Evolutionary conservation across 1,140 invertebrate species (phyloP), one percentile per base, ranked within the genome.

Genomic region (Wiebesia pumilae): DNA sequence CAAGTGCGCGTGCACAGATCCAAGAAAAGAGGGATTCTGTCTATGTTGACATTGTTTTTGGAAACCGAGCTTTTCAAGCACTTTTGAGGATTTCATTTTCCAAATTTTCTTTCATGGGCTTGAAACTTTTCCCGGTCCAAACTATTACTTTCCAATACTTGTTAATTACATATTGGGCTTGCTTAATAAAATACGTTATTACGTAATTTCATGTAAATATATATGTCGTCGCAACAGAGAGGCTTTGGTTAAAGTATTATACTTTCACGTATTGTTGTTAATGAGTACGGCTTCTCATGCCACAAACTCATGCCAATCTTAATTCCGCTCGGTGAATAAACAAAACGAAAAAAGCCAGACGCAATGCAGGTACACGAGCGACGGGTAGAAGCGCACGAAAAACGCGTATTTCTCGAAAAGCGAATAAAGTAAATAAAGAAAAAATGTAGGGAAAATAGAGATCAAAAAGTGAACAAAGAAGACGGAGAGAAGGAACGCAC

Each of bases 1-100:
- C 58, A 62, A 71, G 81, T 83, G 83, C 73, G 81, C 62, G 54
- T 65, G 75, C 38, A 77, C 40, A 40, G 27, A 47, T 65, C 78
- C 1, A 19, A 62, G 43, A 47, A 54, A 33, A 38, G 21, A 33
- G 19, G 30, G 24, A 65, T 65, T 21, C 4, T 51, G 51, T 21
- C 6, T 51, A n/a, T 65, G 65, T 65, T 81, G 9, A 62, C 58
- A 65, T 24, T 19, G 24, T 81, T 81, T 78, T 78, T 9, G 19
- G 24, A 40, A 73, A 73, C 33, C 19, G 16, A 12, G 1, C 35
- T 24, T 40, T 24, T 30, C 16, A 21, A 40, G 21, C 16, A 19
- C 10, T 40, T 73, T 73, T 40, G 35, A 24, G 69, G 71, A 7
- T 43, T n/a, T 75, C 38, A 43, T 75, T 75, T 75, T 75, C 21